Conservation (phyloP, 2,113 vertebrate species). For the Siphamia tubifer region DNA sequence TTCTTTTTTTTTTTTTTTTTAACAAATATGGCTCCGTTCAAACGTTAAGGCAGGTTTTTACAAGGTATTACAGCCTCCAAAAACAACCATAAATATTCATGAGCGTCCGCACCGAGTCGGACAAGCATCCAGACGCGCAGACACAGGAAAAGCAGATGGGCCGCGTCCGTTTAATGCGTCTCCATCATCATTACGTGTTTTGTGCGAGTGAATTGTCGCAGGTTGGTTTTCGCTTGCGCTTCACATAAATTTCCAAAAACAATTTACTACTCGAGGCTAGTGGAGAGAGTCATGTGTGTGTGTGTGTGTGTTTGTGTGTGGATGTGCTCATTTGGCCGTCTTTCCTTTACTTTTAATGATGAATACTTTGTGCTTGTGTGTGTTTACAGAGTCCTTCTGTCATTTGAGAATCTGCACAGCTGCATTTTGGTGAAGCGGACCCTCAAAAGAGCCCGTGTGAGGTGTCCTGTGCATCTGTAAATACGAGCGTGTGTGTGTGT, state of each 20-base stretch:
- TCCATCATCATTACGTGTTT: slow-evolving; percentile 17
- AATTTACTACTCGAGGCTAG: neutral
- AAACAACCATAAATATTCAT: slow-evolving; percentile 15
- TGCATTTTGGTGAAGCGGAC: neutral
- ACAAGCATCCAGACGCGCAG: neutral
- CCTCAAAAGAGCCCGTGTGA: neutral
- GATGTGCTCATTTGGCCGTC: neutral
- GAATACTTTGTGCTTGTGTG: neutral
- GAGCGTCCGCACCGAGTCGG: neutral
- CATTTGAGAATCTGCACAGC: neutral
- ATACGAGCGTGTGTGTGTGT: neutral
- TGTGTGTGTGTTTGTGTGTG: neutral
- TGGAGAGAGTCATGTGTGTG: neutral
- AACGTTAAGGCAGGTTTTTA: neutral
- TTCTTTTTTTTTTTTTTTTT: neutral
- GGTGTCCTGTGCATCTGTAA: neutral
- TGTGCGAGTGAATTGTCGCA: neutral
- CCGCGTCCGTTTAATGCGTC: neutral
- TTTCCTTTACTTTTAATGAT: neutral
- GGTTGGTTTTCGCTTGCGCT: neutral
- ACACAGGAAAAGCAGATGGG: slow-evolving; percentile 29
- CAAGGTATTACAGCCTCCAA: neutral
- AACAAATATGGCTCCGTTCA: neutral
- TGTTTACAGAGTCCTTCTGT: neutral
- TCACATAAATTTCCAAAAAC: neutral